A percentile compares a stretch with the other conserved stretches of the same genome.
Evolutionary conservation across 2,797 vertebrate genomes (phyloP).

Genomic region (Spheniscus humboldti): DNA sequence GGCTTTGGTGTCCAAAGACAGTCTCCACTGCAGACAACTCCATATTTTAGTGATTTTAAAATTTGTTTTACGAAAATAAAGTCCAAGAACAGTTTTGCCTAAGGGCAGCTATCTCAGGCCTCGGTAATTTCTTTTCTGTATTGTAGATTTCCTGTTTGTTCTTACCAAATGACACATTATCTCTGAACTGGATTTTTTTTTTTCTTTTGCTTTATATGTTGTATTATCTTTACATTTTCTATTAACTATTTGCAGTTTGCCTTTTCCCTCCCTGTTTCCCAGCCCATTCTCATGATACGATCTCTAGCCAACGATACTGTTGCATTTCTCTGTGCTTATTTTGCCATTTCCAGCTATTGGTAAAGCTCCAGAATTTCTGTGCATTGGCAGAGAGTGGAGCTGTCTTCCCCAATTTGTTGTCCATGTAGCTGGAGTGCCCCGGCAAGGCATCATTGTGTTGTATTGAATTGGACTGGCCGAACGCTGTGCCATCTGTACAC

Average conservation of each 20-base stretch:
- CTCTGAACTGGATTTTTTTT: neutral
- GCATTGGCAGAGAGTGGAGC: neutral
- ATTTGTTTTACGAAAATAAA: neutral
- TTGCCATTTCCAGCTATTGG: neutral
- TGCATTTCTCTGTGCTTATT: conserved; percentile 3
- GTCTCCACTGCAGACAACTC: neutral
- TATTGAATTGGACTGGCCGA: neutral
- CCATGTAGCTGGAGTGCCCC: neutral
- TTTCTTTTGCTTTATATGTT: neutral
- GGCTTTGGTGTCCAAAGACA: neutral
- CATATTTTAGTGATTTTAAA: neutral
- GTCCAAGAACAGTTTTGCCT: neutral
- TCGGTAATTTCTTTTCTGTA: neutral
- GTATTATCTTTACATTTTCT: neutral
- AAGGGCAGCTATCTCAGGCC: neutral
- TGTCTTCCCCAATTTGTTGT: neutral
- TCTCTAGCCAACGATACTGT: neutral
- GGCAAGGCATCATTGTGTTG: neutral
- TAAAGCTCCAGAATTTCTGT: conserved; percentile 12
- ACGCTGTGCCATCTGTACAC: neutral
- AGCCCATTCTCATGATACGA: neutral
- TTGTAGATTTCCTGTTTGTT: neutral
- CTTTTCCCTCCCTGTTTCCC: neutral
- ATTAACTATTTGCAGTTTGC: neutral
- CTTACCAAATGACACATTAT: neutral